phyloP scores from a whole-genome alignment of 2,888 invertebrate species.

The Notocelia uddmanniana region DNA sequence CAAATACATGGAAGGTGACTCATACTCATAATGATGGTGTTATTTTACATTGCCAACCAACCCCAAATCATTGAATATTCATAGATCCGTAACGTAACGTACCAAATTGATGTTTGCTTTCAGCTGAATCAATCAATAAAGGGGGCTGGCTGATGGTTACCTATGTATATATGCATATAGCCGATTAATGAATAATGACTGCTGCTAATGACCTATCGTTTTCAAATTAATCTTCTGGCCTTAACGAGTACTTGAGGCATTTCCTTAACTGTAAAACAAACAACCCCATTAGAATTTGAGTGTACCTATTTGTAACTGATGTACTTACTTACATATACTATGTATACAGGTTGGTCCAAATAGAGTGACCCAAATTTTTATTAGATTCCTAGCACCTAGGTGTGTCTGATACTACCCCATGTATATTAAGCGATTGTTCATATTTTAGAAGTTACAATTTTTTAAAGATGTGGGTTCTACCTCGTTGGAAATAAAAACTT shows the following conservation, averaged over 20 bases:
- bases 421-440: too few relatives aligned
- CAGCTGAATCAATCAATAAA: constrained; percentile 55
- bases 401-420: too few relatives aligned
- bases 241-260: constrained; percentile 20
- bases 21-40: constrained; percentile 23
- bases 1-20: constrained; percentile 29
- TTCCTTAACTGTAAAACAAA: constrained; percentile 7
- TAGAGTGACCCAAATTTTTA: too few relatives aligned
- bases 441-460: too few relatives aligned
- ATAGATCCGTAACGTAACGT: constrained; percentile 46
- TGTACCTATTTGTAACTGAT: neutral
- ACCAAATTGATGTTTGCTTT: constrained; percentile 56
- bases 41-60: constrained; percentile 24
- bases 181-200: constrained; percentile 53
- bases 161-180: constrained; percentile 14
- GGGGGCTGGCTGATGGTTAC: constrained; percentile 35
- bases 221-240: constrained; percentile 39
- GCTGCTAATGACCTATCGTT: constrained; percentile 37
- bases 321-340: neutral
- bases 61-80: constrained; percentile 52
- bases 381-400: too few relatives aligned
- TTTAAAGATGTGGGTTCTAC: too few relatives aligned
- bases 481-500: too few relatives aligned
- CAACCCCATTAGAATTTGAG: neutral
- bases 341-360: too few relatives aligned